These are phyloP conservation scores for Saxicola maurus DNA, from an alignment of 2,797 vertebrate species.

Conservation along the genomic window DNA sequence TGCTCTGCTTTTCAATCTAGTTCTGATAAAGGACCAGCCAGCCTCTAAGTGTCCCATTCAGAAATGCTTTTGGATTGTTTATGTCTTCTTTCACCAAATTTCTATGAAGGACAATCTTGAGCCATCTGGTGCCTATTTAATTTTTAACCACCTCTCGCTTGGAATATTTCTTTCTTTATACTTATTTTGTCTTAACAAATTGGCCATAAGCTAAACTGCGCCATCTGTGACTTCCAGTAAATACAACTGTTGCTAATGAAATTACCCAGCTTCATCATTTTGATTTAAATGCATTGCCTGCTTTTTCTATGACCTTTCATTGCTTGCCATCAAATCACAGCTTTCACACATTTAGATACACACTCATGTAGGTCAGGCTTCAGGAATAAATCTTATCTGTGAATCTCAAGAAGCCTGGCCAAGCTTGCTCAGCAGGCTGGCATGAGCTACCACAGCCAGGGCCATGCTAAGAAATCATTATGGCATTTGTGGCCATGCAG, in stretches of 20 bases:
- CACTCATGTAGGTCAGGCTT: slow-evolving; percentile 96
- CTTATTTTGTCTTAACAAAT: slow-evolving; percentile 83
- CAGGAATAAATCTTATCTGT: slow-evolving; percentile 93
- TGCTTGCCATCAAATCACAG: slow-evolving; percentile 87
- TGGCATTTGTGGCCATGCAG: slow-evolving; percentile 76
- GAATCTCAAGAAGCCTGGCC: slow-evolving; percentile 80
- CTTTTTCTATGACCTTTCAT: slow-evolving; percentile 92
- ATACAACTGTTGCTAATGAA: slow-evolving; percentile 98
- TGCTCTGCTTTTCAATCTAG: slow-evolving; percentile 24
- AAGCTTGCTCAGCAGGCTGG: slow-evolving; percentile 84
- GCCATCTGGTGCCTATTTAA: slow-evolving; percentile 81
- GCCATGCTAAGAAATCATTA: slow-evolving; percentile 75
- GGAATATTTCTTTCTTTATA: slow-evolving; percentile 81
- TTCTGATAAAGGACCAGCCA: slow-evolving; percentile 14
- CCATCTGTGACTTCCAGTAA: slow-evolving; percentile 92
- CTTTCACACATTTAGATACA: slow-evolving; percentile 91
- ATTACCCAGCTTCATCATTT: slow-evolving; percentile 96
- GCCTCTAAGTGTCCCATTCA: slow-evolving; percentile 59
- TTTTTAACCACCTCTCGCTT: slow-evolving; percentile 83
- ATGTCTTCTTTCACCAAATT: slow-evolving; percentile 75
- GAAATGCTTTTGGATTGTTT: slow-evolving; percentile 67
- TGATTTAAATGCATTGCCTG: slow-evolving; percentile 88
- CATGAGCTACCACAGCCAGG: slow-evolving; percentile 78
- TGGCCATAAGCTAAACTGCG: slow-evolving; percentile 81
- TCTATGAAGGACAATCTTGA: slow-evolving; percentile 77